Percentiles rank a stretch among this genome's conserved stretches.
phyloP scores from a whole-genome alignment of 2,113 vertebrate genomes.

The Narcine bancroftii region DNA sequence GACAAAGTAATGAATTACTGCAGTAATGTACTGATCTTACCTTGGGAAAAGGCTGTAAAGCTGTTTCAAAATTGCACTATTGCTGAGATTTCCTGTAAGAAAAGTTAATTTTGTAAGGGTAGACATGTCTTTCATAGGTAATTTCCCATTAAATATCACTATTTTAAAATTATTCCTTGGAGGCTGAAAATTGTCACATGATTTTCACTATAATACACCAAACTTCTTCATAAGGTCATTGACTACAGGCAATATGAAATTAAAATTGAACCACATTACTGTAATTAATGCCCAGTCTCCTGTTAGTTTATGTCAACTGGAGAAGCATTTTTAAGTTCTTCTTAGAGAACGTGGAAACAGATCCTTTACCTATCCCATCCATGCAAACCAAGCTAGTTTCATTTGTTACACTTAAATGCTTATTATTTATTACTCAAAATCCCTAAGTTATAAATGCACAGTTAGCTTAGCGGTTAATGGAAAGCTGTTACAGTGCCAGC shows the following conservation, averaged over 20 bases:
- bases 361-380: too few relatives aligned
- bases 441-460: too few relatives aligned
- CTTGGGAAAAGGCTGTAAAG: background rate
- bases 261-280: background rate
- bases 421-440: too few relatives aligned
- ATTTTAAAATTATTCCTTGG: background rate
- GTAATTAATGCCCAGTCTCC: background rate
- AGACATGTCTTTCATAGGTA: background rate
- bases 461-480: too few relatives aligned
- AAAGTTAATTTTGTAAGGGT: background rate
- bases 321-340: background rate
- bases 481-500: too few relatives aligned
- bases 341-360: too few relatives aligned
- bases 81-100: background rate
- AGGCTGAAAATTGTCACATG: background rate
- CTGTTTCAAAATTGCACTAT: background rate
- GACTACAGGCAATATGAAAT: too few relatives aligned
- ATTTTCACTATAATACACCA: background rate
- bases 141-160: conserved; percentile 1
- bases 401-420: too few relatives aligned
- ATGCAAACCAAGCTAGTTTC: too few relatives aligned
- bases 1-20: conserved; percentile 16
- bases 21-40: background rate
- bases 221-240: background rate
- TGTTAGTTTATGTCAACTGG: background rate